A percentile compares a stretch with the other conserved stretches of the same genome.
Conservation (phyloP, 2,797 vertebrate genomes). For the Rhinoraja longicauda region DNA sequence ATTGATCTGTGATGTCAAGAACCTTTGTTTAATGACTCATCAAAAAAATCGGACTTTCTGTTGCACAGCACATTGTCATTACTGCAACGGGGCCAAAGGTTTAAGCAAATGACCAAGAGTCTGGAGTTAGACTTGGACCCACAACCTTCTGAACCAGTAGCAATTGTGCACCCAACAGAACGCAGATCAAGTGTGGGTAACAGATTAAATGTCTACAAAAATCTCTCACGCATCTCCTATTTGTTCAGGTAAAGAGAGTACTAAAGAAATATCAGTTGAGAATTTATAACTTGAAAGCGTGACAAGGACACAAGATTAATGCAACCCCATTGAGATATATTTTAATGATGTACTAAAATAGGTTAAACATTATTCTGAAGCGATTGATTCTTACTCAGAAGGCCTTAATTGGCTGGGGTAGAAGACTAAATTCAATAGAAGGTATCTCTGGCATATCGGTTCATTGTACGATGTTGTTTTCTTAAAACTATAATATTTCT, state of each 20-base stretch:
- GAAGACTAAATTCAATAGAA: not conserved
- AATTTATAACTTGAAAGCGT: not conserved
- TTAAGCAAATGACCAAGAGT: no score
- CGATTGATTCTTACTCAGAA: not conserved
- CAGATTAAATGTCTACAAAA: not conserved
- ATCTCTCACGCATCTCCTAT: not conserved
- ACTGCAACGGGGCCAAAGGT: no score
- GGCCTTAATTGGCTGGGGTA: not conserved
- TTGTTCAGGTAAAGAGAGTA: not conserved
- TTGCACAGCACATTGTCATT: no score
- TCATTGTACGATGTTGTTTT: not conserved
- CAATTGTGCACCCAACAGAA: no score
- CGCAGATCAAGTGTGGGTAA: not conserved
- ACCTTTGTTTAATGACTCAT: no score
- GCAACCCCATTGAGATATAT: not conserved
- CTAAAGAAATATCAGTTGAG: not conserved
- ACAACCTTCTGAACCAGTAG: no score
- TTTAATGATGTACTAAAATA: not conserved
- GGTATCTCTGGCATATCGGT: not conserved
- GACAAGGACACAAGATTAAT: not conserved
- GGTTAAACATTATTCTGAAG: not conserved
- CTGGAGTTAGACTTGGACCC: no score
- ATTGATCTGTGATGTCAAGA: no score
- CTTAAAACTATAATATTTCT: not conserved
- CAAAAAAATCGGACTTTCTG: no score